phyloP scores from a whole-genome alignment of 1,140 invertebrate species.

The Antheraea pernyi region DNA sequence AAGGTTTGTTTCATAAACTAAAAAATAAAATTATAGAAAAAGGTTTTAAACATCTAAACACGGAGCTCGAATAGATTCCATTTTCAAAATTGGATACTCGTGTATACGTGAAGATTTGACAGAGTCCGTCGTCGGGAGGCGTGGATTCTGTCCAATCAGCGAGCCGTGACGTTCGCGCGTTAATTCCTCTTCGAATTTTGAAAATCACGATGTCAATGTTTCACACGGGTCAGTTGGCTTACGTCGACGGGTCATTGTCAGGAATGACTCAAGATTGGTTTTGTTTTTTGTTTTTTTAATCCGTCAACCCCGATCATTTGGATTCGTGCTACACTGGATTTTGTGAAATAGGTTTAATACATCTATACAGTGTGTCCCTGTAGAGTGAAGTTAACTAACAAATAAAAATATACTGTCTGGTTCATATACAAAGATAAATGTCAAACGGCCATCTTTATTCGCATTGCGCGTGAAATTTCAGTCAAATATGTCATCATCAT shows the following conservation, averaged over 20 bases:
- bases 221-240: slow-evolving; percentile 41
- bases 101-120: slow-evolving; percentile 1
- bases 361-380: too few relatives aligned
- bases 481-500: too few relatives aligned
- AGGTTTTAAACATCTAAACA: background rate
- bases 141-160: slow-evolving; percentile 27
- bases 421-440: too few relatives aligned
- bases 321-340: too few relatives aligned
- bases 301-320: too few relatives aligned
- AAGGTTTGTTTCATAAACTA: too few relatives aligned
- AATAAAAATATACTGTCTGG: too few relatives aligned
- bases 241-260: slow-evolving; percentile 34
- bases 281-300: background rate
- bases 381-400: too few relatives aligned
- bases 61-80: slow-evolving; percentile 13
- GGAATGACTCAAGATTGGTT: background rate
- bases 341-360: too few relatives aligned
- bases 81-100: slow-evolving; percentile 31
- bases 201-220: slow-evolving; percentile 45
- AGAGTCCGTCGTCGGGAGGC: background rate
- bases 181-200: slow-evolving; percentile 27
- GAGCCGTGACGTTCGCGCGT: slow-evolving; percentile 30
- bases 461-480: too few relatives aligned
- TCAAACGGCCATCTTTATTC: too few relatives aligned
- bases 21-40: too few relatives aligned